Base-by-base conservation (phyloP, 2,113 vertebrate genomes). In the Nesospiza acunhae region DNA sequence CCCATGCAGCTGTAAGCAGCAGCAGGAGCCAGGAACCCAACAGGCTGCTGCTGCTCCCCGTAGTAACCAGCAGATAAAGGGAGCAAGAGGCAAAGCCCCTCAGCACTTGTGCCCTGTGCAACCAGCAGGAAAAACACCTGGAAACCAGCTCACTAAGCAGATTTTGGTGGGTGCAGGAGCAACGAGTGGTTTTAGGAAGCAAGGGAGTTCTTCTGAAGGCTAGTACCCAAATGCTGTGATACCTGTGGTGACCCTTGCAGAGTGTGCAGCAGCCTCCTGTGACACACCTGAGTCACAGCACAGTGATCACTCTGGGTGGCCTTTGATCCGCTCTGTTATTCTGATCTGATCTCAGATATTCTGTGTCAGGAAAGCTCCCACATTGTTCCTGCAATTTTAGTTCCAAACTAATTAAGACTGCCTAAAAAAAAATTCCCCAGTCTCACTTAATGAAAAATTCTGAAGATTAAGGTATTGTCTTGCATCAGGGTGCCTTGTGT, bases 31-130 rank as follows among this genome's bases (percentile, higher is more conserved):
- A 78, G 50, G 41, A 94, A 31, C 46, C 46, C 70, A 59, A 37
- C 33, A 70, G 55, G 42, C 42, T 60, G 56, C 53, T 82, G 39
- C 67, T 68, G 56, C 37, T 87, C 16, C 21, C 55, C 7, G 8
- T 8, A 56, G 66, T 50, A 87, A 82, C 52, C 47, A 63, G 35
- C 26, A 74, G 63, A 52, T 37, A 31, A 86, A 35, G 24, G 31
- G 35, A 62, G 26, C 19, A 44, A 35, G 0, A 7, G 46, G 26
- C 68, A 76, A 73, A 66, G 31, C 22, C 55, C 0, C 4, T 15
- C 52, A 33, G 56, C 64, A 39, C 44, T 30, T 4, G 1, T 42
- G 62, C n/a, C 47, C 60, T 52, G 39, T 44, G 37, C 22, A 66
- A 80, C 41, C 42, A 37, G 24, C 5, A 11, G 33, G 18, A 55